phyloP scores from a whole-genome alignment of 2,113 vertebrate species.

The Neofelis nebulosa region DNA sequence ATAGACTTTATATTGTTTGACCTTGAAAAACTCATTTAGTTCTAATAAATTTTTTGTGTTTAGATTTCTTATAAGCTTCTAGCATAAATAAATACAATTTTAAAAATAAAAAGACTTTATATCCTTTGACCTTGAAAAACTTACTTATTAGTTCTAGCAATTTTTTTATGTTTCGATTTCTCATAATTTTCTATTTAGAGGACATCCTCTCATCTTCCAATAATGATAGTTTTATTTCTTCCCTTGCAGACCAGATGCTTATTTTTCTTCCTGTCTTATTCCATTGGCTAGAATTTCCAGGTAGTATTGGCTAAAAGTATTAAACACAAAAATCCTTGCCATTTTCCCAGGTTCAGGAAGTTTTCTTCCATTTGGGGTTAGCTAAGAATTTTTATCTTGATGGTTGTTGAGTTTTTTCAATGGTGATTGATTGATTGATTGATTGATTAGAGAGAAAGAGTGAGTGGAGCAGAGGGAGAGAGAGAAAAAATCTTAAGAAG shows the following conservation, averaged over 20 bases:
- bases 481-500: no score
- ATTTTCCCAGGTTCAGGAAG: neutral
- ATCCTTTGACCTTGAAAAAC: neutral
- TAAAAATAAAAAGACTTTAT: neutral
- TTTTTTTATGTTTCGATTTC: neutral
- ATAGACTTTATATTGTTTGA: neutral
- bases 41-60: neutral
- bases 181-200: neutral
- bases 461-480: no score
- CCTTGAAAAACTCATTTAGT: neutral
- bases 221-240: neutral
- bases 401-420: neutral
- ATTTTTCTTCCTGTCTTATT: neutral
- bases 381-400: neutral
- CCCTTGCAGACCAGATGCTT: neutral
- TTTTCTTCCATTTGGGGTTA: neutral
- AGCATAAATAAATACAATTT: neutral
- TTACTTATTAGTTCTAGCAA: neutral
- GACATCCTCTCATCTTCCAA: neutral
- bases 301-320: neutral
- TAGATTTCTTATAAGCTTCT: neutral
- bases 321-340: neutral
- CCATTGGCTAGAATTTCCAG: neutral
- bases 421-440: no score
- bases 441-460: no score